Evolutionary conservation across 2,113 vertebrate species (phyloP), one percentile per base, ranked within the genome.

Genomic region (Clarias magur): DNA sequence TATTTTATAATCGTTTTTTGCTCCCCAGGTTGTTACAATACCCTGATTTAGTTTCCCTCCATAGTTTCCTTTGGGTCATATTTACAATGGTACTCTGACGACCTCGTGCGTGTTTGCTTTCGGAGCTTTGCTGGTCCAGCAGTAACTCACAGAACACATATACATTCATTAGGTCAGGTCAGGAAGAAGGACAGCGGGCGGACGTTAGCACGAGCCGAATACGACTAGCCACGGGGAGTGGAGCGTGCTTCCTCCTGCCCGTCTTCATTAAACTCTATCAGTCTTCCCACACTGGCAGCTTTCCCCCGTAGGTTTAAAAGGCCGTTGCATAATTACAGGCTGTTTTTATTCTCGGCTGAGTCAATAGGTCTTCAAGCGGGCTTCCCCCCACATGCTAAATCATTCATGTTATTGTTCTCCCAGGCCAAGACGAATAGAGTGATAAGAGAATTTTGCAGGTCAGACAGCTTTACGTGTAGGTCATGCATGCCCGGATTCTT

Each of bases 401-500:
- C 67, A 65, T 27, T 17, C 10, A 17, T 23, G 53, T 56, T 27
- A 81, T 11, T 80, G 75, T 42, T 63, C 34, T 59, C 65, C 23
- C 65, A 72, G 62, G 53, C 30, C 30, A 60, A 27, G 59, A 65
- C 56, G 9, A 81, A 48, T 25, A 27, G 63, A 38, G 30, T 23
- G 78, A 86, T 86, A 27, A 86, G 76, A 80, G 15, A 19, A 81
- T 67, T 80, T 57, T 59, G n/a, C 48, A 1, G 53, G 30, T 60
- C 65, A 59, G 63, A 68, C 65, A 79, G 30, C 34, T 68, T 86
- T 86, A 60, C 65, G 27, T 9, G 9, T 23, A 63, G 59, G 19
- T 88, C 12, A 88, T 82, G 56, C 73, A 67, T 65, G 17, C 15
- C 21, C 83, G 68, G 79, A 80, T 78, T 82, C 65, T 17, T 87